Evolutionary conservation across 2,797 vertebrate species (phyloP), one percentile per base, ranked within the genome.

Genomic region (Eulemur albifrons): DNA sequence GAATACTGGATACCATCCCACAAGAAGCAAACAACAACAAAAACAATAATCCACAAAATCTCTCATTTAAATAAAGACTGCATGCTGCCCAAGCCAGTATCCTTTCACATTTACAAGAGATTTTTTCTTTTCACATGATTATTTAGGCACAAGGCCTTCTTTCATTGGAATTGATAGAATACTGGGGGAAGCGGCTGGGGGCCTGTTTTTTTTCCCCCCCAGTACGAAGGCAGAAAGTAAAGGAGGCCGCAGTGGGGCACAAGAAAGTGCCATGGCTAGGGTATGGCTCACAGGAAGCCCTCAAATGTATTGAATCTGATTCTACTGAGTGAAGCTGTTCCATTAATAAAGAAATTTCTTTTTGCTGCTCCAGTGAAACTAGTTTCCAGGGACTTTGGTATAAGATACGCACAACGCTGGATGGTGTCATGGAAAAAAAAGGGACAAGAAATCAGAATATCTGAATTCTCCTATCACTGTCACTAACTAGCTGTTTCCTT

Each of bases 1-100:
- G 97, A 98, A 98, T 98, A 97, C 96, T 98, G 98, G 98, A 98
- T 94, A 84, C 96, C 96, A 96, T 97, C 97, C 98, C 95, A 77
- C 77, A 98, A 98, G 97, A 98, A 95, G 97, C 93, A 97, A 98
- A 96, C 61, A 94, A 92, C 93, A 95, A 75, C 93, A 93, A 86
- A 80, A 96, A 96, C 91, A 96, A 70, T 72, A 80, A 94, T 59
- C 69, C 30, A 27, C 70, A 21, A 90, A 96, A 82, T 81, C 80
- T 59, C 75, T 91, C 10, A 88, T 97, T 97, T 96, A 95, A 97
- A 98, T 97, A 96, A 96, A 97, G 97, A 97, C 61, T 95, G 96
- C 98, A 97, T 97, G 90, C 95, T 97, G 97, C 97, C 95, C 83
- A 85, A 35, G 65, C 97, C 93, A 94, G 27, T 57, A 92, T 92